Evolutionary conservation across 1,140 invertebrate genomes (phyloP).

Genomic region (Drosophila ironensis): DNA sequence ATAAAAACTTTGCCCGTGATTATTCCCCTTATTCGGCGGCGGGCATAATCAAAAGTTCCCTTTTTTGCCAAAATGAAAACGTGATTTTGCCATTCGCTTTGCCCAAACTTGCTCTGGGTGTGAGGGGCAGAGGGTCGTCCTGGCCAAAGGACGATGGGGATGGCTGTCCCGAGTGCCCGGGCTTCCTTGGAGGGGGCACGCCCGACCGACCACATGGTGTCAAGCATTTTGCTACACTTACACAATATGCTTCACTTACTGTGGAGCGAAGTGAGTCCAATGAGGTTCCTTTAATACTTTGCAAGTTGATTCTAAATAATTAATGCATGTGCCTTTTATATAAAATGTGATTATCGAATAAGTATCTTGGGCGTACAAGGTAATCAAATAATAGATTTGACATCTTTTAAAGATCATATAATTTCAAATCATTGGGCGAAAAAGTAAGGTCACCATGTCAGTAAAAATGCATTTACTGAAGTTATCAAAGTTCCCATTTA

Average conservation of each 20-base stretch:
- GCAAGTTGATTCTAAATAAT: not conserved
- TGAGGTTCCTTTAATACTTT: not conserved
- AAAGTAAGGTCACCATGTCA: too few relatives aligned
- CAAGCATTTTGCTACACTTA: conserved; percentile 74
- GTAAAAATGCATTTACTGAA: too few relatives aligned
- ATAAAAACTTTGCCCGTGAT: conserved; percentile 50
- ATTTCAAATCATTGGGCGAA: too few relatives aligned
- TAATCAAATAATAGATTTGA: too few relatives aligned
- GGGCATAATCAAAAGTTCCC: conserved; percentile 59
- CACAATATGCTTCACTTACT: conserved; percentile 63
- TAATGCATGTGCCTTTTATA: too few relatives aligned
- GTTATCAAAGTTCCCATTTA: not conserved
- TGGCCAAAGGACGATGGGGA: conserved; percentile 39
- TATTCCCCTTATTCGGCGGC: conserved; percentile 57
- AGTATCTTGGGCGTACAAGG: too few relatives aligned
- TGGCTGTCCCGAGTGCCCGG: conserved; percentile 24
- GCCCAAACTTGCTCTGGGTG: too few relatives aligned
- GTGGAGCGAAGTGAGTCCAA: conserved; percentile 16
- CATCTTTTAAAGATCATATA: too few relatives aligned
- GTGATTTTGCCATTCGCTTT: conserved; percentile 50
- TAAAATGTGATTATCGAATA: too few relatives aligned
- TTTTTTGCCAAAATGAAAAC: conserved; percentile 59
- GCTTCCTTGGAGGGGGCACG: too few relatives aligned
- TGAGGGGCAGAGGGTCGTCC: conserved; percentile 12
- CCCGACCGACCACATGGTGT: conserved; percentile 57